These are phyloP conservation scores for Alfaro cultratus DNA, from an alignment of 2,797 vertebrate species.

Conservation along the genomic window DNA sequence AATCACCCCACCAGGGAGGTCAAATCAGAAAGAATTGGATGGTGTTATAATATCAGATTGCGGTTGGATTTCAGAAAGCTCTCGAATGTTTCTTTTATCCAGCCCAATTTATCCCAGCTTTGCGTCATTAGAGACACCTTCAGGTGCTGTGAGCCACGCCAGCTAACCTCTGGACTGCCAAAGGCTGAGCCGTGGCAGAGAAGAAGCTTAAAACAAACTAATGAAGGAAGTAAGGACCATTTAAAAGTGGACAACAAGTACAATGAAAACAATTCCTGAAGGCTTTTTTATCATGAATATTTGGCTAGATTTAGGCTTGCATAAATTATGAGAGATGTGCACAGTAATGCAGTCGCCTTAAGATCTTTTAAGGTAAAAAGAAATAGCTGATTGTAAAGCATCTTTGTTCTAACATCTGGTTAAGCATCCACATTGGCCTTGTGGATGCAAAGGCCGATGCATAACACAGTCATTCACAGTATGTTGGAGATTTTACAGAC, in stretches of 20 bases:
- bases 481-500: neutral
- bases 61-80: conserved; percentile 65
- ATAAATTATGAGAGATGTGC: neutral
- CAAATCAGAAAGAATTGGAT: conserved; percentile 37
- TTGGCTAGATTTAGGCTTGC: neutral
- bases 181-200: conserved; percentile 33
- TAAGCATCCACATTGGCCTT: neutral
- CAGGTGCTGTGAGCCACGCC: conserved; percentile 36
- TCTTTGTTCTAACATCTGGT: neutral
- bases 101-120: conserved; percentile 51
- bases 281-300: neutral
- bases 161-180: conserved; percentile 33
- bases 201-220: neutral
- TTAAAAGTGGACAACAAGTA: neutral
- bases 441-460: neutral
- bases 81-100: conserved; percentile 66
- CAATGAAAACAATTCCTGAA: neutral
- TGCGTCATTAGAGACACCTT: conserved; percentile 66
- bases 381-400: neutral
- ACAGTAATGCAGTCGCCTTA: neutral
- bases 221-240: neutral
- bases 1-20: conserved; percentile 50
- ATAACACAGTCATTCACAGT: neutral
- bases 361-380: neutral
- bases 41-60: conserved; percentile 61